Evolutionary conservation across 2,113 vertebrate species (phyloP).

Genomic region (Lagopus muta): DNA sequence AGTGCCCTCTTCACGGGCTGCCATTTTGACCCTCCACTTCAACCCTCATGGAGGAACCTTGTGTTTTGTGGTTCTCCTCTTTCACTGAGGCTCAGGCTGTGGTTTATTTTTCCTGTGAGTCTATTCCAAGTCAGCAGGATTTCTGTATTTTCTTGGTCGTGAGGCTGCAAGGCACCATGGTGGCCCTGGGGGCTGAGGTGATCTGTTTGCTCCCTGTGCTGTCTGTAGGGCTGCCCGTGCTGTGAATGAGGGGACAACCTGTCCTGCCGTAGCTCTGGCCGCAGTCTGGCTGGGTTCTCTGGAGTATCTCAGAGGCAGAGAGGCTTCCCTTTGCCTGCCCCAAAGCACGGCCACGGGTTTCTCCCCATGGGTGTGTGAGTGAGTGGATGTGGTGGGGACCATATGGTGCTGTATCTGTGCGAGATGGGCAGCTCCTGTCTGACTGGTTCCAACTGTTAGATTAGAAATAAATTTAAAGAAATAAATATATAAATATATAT

Average conservation of each 20-base stretch:
- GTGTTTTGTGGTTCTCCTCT: neutral
- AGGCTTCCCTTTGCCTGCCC: neutral
- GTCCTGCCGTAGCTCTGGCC: neutral
- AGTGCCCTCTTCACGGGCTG: neutral
- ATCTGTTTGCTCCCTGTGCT: neutral
- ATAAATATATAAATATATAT: neutral
- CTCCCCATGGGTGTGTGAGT: accelerated
- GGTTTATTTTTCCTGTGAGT: neutral
- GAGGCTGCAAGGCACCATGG: accelerated
- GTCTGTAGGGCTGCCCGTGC: neutral
- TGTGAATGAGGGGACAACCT: neutral
- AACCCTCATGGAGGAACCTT: neutral
- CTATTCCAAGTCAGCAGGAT: neutral
- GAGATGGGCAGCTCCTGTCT: neutral
- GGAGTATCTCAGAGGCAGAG: neutral
- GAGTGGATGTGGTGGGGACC: accelerated
- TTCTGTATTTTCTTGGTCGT: neutral
- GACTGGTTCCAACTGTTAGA: slow-evolving; percentile 49
- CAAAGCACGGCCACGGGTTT: accelerated
- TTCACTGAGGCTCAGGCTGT: neutral
- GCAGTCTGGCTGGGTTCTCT: neutral
- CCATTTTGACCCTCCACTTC: neutral
- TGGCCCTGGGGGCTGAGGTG: neutral
- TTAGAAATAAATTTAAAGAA: slow-evolving; percentile 60
- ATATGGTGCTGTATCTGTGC: neutral